These are phyloP conservation scores for Serinus canaria DNA, from an alignment of 2,113 vertebrate genomes.

Conservation along the genomic window DNA sequence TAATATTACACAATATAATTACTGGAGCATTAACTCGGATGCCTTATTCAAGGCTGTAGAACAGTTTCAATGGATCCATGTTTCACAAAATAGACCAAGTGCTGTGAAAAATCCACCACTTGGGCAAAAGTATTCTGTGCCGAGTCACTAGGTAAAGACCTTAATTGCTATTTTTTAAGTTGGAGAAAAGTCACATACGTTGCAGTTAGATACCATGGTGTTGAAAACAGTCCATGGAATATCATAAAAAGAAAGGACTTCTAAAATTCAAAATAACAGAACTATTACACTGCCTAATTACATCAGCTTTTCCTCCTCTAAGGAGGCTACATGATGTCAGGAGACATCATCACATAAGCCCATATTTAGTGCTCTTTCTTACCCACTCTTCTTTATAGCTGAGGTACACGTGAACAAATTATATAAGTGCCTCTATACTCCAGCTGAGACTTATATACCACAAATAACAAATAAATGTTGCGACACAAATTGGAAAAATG, in stretches of 20 bases:
- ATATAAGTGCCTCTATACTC: not conserved
- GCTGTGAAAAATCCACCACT: not conserved
- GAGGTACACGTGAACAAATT: not conserved
- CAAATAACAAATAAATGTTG: not conserved
- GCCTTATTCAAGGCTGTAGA: not conserved
- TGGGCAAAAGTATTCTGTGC: not conserved
- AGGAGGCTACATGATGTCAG: not conserved
- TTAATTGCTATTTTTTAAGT: not conserved
- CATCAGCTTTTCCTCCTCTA: not conserved
- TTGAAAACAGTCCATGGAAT: not conserved
- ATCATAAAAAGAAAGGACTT: not conserved
- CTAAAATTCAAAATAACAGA: not conserved
- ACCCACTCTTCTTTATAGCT: not conserved
- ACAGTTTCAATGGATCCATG: not conserved
- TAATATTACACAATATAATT: not conserved
- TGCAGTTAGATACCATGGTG: not conserved
- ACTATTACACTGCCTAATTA: not conserved
- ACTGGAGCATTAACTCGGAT: not conserved
- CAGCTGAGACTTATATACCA: not conserved
- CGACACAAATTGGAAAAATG: not conserved
- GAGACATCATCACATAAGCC: not conserved
- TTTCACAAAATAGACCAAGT: not conserved
- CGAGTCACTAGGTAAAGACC: not conserved
- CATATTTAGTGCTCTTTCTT: not conserved
- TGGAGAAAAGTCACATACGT: not conserved